Percentiles rank a stretch among this genome's conserved stretches.
Evolutionary conservation across 2,888 invertebrate species (phyloP).

Genomic region (Drosophila koepferae): DNA sequence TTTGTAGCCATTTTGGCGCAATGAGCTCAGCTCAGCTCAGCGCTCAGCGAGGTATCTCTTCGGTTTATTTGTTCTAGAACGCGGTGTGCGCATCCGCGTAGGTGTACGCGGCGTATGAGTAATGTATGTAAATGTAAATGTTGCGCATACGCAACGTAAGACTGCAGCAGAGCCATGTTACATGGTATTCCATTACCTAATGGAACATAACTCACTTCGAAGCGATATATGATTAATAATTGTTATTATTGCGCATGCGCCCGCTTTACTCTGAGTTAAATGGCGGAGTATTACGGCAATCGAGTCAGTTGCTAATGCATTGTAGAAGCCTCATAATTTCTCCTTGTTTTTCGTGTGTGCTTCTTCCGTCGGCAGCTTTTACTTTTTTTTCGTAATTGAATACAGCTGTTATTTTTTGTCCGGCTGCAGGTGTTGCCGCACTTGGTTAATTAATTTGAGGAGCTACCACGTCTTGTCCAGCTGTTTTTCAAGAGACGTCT

Average conservation of each 20-base stretch:
- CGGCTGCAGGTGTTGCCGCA: conserved; percentile 51
- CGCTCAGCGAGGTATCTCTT: neutral
- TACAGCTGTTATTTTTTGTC: conserved; percentile 44
- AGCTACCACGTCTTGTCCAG: conserved; percentile 22
- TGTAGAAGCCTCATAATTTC: conserved; percentile 54
- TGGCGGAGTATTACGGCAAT: conserved; percentile 32
- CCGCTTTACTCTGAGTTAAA: conserved; percentile 21
- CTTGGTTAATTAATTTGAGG: conserved; percentile 64
- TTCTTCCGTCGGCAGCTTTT: conserved; percentile 62
- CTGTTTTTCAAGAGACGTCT: conserved; percentile 2
- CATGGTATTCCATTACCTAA: conserved; percentile 8
- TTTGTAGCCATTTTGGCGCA: conserved; percentile 50
- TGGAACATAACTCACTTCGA: conserved; percentile 7
- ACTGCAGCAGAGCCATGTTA: conserved; percentile 25
- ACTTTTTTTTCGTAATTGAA: conserved; percentile 54
- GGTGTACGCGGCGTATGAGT: conserved; percentile 59
- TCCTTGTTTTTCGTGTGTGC: conserved; percentile 1
- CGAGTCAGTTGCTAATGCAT: conserved; percentile 50
- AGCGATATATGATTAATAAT: conserved; percentile 60
- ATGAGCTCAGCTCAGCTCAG: conserved; percentile 65
- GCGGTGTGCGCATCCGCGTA: conserved; percentile 34
- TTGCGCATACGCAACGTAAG: conserved; percentile 60
- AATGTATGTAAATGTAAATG: conserved; percentile 34
- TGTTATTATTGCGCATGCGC: conserved; percentile 47
- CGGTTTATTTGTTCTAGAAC: conserved; percentile 57